Percentiles rank a stretch among this genome's conserved stretches.
These are phyloP conservation scores for Pollenia angustigena DNA, from an alignment of 2,888 invertebrate species.

Conservation along the genomic window DNA sequence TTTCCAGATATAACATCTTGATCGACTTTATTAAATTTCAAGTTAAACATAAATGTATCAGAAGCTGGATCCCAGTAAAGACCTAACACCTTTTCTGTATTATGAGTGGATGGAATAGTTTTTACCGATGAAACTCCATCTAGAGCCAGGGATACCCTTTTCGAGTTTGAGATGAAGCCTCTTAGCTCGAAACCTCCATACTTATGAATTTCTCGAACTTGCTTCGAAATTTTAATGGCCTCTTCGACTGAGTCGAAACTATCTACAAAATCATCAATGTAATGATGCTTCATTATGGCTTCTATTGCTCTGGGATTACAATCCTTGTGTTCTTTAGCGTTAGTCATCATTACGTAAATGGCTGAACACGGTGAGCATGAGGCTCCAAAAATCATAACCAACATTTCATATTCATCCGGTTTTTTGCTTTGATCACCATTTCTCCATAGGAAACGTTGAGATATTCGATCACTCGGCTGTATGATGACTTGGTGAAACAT, in stretches of 20 bases:
- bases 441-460: no score
- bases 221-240: constrained; percentile 50
- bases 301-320: constrained; percentile 57
- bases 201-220: no score
- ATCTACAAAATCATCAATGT: constrained; percentile 63
- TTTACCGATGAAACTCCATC: constrained; percentile 27
- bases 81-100: constrained; percentile 20
- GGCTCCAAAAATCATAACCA: constrained; percentile 75
- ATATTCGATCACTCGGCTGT: no score
- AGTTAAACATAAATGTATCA: neutral
- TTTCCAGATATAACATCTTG: no score
- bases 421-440: constrained; percentile 17
- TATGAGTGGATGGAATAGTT: constrained; percentile 5
- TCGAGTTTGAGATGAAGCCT: constrained; percentile 56
- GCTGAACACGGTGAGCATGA: constrained; percentile 73
- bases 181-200: constrained; percentile 65
- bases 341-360: constrained; percentile 53
- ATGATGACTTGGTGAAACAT: no score
- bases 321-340: constrained; percentile 49
- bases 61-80: constrained; percentile 38
- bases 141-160: constrained; percentile 40
- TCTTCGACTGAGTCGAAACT: constrained; percentile 37
- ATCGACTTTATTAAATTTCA: no score
- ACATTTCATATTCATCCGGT: constrained; percentile 67
- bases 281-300: constrained; percentile 54